A percentile compares a stretch with the other conserved stretches of the same genome.
Evolutionary conservation across 2,113 vertebrate species (phyloP).

Genomic region (Indicator indicator): DNA sequence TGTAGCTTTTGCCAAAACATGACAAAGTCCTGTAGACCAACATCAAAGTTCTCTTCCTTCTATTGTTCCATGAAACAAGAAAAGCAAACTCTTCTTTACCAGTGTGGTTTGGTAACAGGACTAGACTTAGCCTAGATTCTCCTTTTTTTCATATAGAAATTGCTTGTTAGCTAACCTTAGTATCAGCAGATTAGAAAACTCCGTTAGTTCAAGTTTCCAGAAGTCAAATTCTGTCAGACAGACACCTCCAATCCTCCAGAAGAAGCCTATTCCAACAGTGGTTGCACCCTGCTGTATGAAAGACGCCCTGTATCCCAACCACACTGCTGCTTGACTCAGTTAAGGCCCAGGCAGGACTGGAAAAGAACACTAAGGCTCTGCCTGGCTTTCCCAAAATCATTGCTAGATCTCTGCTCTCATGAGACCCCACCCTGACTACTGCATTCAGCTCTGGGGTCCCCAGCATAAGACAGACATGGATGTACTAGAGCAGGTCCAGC

Average conservation of each 20-base stretch:
- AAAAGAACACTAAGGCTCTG: neutral
- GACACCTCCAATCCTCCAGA: neutral
- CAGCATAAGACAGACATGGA: too few species aligned
- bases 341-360: neutral
- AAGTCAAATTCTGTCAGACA: neutral
- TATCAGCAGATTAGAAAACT: neutral
- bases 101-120: neutral
- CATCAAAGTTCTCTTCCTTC: neutral
- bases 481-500: too few species aligned
- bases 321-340: neutral
- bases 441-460: neutral
- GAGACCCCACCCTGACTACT: neutral
- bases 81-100: neutral
- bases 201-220: neutral
- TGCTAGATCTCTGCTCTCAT: neutral
- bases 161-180: neutral
- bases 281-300: neutral
- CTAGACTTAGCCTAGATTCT: neutral
- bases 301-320: neutral
- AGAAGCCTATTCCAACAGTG: neutral
- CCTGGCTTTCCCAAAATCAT: neutral
- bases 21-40: neutral
- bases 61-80: neutral
- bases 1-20: neutral
- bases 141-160: neutral